Evolutionary conservation across 1,140 invertebrate genomes (phyloP), one percentile per base, ranked within the genome.

Genomic region (Popillia japonica): DNA sequence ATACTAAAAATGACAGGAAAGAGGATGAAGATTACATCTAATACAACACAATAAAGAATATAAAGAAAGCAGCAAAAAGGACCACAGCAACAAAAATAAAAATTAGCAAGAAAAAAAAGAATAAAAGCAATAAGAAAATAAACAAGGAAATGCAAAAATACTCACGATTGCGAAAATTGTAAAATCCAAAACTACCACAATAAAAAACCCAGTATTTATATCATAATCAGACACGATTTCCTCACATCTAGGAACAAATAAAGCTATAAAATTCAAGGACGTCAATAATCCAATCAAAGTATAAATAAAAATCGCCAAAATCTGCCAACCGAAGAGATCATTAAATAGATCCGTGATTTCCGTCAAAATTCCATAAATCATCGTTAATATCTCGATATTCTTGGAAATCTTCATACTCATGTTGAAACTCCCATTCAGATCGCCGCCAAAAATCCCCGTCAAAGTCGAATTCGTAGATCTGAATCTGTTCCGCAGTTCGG

Each of bases 321-420:
- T 77, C 40, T 73, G 75, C 40, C 68, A 14, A n/a, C 78, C 78
- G 44, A 79, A 79, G 6, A 79, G 3, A 40, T 72, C 48, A 14
- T 79, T 79, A 17, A 77, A 79, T 22, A 79, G 41, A n/a, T 79
- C 75, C 11, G 77, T 64, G 27, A 75, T 61, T 34, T 79, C 75
- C 20, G 72, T 74, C n/a, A 74, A 41, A 23, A 40, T 41, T 41
- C 72, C 72, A 42, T 74, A 74, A 17, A 20, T 17, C 9, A 41
- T 42, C 6, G 34, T 74, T 20, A 74, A 74, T 2, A 20, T 44
- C 10, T 41, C 40, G 17, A 74, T 42, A 41, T 41, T 17, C 40
- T 44, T 74, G 40, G 72, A 74, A 8, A 74, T 34, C 27, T 34
- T 68, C 6, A 68, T 22, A 6, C 7, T 10, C n/a, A n/a, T n/a